Conservation (phyloP, 2,888 invertebrate species). For the Chesias legatella region DNA sequence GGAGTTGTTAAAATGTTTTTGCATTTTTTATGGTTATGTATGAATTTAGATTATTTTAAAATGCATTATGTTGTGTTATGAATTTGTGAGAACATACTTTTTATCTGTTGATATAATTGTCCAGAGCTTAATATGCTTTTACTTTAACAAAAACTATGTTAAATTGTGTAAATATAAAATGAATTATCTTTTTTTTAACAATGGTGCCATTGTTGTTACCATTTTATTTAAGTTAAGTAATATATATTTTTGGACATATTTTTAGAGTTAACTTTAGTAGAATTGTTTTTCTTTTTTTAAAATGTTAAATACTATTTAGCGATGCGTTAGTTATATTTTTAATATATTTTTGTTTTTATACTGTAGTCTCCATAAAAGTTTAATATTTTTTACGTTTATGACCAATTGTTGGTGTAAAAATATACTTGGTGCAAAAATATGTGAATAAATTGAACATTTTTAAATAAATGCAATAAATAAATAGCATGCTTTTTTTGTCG, state of each 20-base stretch:
- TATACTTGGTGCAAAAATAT: slow-evolving; percentile 9
- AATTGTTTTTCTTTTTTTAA: slow-evolving; percentile 19
- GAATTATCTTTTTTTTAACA: slow-evolving; percentile 25
- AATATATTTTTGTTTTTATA: slow-evolving; percentile 1
- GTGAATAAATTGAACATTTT: too few species aligned
- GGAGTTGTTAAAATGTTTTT: too few species aligned
- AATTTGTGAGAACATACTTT: too few species aligned
- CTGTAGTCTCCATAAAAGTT: slow-evolving; percentile 7
- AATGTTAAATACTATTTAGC: slow-evolving; percentile 15
- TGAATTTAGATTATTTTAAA: too few species aligned
- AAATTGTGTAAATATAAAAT: slow-evolving; percentile 22
- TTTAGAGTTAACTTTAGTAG: slow-evolving; percentile 37
- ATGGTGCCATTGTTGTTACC: slow-evolving; percentile 76
- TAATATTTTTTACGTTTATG: slow-evolving; percentile 1
- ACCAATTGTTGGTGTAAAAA: slow-evolving; percentile 3
- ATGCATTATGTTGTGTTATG: too few species aligned
- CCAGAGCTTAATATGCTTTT: too few species aligned
- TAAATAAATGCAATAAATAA: too few species aligned
- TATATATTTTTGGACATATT: slow-evolving; percentile 45
- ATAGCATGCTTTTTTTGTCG: too few species aligned
- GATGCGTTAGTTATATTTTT: slow-evolving; percentile 4
- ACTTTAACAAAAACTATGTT: neutral
- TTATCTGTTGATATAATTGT: too few species aligned
- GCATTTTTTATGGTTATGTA: too few species aligned
- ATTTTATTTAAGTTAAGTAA: slow-evolving; percentile 46